Base-by-base conservation (phyloP, 2,113 vertebrate genomes). In the Lagopus muta region DNA sequence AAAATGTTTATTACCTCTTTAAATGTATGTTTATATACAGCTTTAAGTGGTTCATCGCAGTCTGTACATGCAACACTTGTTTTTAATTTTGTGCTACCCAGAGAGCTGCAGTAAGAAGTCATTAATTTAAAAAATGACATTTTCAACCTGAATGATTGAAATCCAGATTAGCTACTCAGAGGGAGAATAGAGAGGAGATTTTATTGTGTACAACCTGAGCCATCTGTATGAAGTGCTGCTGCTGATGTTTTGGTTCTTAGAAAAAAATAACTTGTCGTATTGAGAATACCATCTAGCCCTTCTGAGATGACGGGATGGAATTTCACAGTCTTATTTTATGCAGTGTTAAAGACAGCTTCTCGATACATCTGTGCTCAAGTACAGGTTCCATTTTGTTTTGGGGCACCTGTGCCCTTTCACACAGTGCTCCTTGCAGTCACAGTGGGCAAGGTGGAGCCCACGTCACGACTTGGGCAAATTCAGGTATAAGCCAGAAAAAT, bases 1-100 rank as follows among this genome's bases (percentile, higher is more conserved):
- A 89, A 80, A 96, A 93, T 94, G 48, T 90, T 92, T 95, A 76
- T 95, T 83, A 70, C 67, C 34, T 85, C 85, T 86, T 83, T 69
- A 73, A 79, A 90, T 61, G 38, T 72, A 62, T 80, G 57, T 86
- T 96, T 89, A 87, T 88, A 40, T 57, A 64, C 83, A 91, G 89
- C 70, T 96, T 80, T 78, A 88, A 97, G 95, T 92, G 69, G 36
- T 84, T 91, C 57, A 45, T 89, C 70, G 70, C 38, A 30, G 43
- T 81, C 69, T 8, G 5, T 73, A 24, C 5, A 5, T 50, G 24
- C 54, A 34, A 55, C 85, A 58, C 86, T 92, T 95, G 77, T 30
- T 93, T 95, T 89, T 96, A 88, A 92, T 94, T 91, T 86, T 81
- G 25, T 82, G 3, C 74, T 93, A 91, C 90, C 94, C 85, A 67